phyloP scores from a whole-genome alignment of 1,140 invertebrate species.

The Lepidurus couesii region DNA sequence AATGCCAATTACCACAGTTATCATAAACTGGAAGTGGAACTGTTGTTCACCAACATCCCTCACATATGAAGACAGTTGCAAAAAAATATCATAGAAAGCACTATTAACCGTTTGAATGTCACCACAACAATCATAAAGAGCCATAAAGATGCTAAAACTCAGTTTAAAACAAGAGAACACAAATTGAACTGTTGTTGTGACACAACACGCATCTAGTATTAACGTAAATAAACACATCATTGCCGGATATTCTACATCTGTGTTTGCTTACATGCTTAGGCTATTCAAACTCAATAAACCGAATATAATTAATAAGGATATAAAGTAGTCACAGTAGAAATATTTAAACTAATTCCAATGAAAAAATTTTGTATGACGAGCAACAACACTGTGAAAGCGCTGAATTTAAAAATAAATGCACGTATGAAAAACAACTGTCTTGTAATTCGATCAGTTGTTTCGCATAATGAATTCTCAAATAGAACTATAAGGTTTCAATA shows the following conservation, averaged over 20 bases:
- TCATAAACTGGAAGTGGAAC: not conserved
- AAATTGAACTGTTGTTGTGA: conserved; percentile 7
- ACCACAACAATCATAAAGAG: conserved; percentile 9
- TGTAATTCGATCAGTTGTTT: too few species aligned
- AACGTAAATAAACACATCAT: conserved; percentile 2
- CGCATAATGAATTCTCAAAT: too few species aligned
- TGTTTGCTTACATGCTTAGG: not conserved
- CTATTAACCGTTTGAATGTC: not conserved
- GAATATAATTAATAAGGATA: not conserved
- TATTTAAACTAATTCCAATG: too few species aligned
- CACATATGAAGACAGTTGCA: not conserved
- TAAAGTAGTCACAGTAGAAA: too few species aligned
- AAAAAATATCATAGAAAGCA: not conserved
- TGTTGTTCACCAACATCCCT: not conserved
- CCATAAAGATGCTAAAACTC: not conserved
- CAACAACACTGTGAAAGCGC: too few species aligned
- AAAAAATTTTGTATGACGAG: too few species aligned
- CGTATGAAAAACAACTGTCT: too few species aligned
- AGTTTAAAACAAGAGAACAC: not conserved
- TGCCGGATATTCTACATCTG: not conserved
- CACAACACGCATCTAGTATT: not conserved
- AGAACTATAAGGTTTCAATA: too few species aligned
- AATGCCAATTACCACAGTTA: not conserved
- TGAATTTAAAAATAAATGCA: too few species aligned
- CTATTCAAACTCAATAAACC: not conserved